Evolutionary conservation across 1,140 invertebrate genomes (phyloP), one percentile per base, ranked within the genome.

Genomic region (Drosophila micromelanica): DNA sequence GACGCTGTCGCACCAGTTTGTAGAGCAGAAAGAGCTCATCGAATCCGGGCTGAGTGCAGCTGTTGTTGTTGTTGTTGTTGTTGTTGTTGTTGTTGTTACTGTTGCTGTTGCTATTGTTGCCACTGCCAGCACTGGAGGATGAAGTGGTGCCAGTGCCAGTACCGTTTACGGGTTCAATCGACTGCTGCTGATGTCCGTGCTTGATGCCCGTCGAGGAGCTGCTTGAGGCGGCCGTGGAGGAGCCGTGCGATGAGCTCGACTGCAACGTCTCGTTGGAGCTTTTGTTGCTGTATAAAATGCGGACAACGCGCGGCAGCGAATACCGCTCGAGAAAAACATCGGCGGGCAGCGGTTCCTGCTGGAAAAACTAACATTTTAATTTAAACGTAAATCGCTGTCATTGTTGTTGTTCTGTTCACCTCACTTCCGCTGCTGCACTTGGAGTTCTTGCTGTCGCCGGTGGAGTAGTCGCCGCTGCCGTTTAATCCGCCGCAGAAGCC

Each of bases 311-410:
- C 3, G 94, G 94, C 72, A 94, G 72, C 9, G 93, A 93, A 72
- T 93, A 93, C 79, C 93, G 93, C 81, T 94, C 93, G 42, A 94
- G 92, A 76, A 94, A 94, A 35, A 91, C 55, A 69, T 92, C 91
- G 15, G 90, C 91, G 5, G 91, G 78, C 35, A 92, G 23, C 0
- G 91, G 82, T 46, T 92, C 91, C 72, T 89, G 57, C 32, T 73
- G 78, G 48, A 27, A 27, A 15, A 30, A 20, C 5, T 13, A 1
- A 27, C 15, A 6, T 8, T 12, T 11, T 30, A 17, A 20, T 23
- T 23, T 23, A 3, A 23, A 2, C 2, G 2, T 23, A 3, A 3
- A 3, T 23, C 3, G 20, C 3, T 23, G 17, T 17, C 2, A 2
- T 27, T 27, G 0, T 27, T 27, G 27, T 6, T 6, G 27, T 5